Base-by-base conservation (phyloP, 2,113 vertebrate species). In the Polypterus bichir region DNA sequence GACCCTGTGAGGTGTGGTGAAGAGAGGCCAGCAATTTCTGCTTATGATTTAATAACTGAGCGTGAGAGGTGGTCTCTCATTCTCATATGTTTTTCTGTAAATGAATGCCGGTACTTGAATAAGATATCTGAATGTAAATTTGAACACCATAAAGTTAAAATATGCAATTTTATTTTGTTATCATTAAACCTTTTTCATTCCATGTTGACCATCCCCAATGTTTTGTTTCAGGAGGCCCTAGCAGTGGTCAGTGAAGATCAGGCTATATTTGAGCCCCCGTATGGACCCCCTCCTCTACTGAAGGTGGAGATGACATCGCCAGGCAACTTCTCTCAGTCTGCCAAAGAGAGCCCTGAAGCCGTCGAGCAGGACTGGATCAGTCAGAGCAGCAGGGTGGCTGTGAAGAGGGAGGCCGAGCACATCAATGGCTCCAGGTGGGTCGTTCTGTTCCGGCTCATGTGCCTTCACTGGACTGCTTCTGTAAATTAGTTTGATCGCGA, bases 211-310 rank as follows among this genome's bases (percentile, higher is more conserved):
- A 55, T 55, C 54, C 54, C 54, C 7, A 3, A 6, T 9, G 3
- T 5, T 55, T 10, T 55, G 54, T 5, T 54, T 9, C 78, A 89
- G 86, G 88, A 89, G 85, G 88, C 86, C 44, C 76, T 89, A 67
- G 83, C 85, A 4, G 86, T 87, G 69, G 86, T 89, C 70, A 89
- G 82, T 66, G 86, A 89, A 69, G 86, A 88, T 63, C 85, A 86
- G 74, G 80, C 85, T 65, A 81, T 90, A 47, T 90, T 85, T 9
- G 86, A 88, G 66, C 63, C 80, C 3, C 10, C 80, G 47, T 89
- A 82, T 70, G n/a, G 72, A 44, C 7, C 77, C 2, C 69, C 76
- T n/a, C 75, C 80, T 2, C 65, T 73, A 67, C 71, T 89, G 77
- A 90, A 90, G 76, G 69, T 66, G 0, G 88, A 89, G 71, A 82